phyloP scores from a whole-genome alignment of 2,888 invertebrate species.

The Hymenopus coronatus region DNA sequence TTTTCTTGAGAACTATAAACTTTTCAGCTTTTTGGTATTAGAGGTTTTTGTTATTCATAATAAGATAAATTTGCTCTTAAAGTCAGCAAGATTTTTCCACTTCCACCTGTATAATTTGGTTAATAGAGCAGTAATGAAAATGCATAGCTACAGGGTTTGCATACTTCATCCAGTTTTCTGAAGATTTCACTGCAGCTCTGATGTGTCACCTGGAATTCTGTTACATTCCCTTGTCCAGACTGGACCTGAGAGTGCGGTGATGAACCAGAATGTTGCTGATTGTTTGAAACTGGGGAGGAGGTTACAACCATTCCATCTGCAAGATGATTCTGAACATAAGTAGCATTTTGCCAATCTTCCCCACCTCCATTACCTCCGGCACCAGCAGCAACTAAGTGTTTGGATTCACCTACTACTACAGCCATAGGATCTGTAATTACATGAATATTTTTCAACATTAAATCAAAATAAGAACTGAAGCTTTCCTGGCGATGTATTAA shows the following conservation, averaged over 20 bases:
- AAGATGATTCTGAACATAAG: slow-evolving; percentile 25
- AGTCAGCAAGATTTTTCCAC: no score
- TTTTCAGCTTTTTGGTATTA: no score
- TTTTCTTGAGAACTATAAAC: no score
- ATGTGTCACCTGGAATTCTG: slow-evolving; percentile 6
- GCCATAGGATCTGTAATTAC: background rate
- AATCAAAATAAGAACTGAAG: background rate
- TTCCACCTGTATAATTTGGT: no score
- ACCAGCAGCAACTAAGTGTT: background rate
- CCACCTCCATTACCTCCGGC: slow-evolving; percentile 14
- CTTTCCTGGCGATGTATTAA: no score
- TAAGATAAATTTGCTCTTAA: no score
- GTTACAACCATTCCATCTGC: slow-evolving; percentile 28
- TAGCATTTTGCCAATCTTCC: slow-evolving; percentile 23
- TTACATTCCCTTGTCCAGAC: background rate
- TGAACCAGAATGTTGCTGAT: background rate
- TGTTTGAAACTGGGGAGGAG: slow-evolving; percentile 16
- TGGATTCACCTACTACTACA: background rate
- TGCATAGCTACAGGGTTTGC: background rate
- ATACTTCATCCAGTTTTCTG: slow-evolving; percentile 58
- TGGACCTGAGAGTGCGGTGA: slow-evolving; percentile 13
- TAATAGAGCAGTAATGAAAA: background rate
- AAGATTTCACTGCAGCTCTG: slow-evolving; percentile 39
- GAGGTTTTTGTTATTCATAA: no score
- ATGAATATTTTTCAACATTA: background rate